Percentiles rank a stretch among this genome's conserved stretches.
These are phyloP conservation scores for Drosophila tani DNA, from an alignment of 1,140 invertebrate genomes.

Conservation along the genomic window DNA sequence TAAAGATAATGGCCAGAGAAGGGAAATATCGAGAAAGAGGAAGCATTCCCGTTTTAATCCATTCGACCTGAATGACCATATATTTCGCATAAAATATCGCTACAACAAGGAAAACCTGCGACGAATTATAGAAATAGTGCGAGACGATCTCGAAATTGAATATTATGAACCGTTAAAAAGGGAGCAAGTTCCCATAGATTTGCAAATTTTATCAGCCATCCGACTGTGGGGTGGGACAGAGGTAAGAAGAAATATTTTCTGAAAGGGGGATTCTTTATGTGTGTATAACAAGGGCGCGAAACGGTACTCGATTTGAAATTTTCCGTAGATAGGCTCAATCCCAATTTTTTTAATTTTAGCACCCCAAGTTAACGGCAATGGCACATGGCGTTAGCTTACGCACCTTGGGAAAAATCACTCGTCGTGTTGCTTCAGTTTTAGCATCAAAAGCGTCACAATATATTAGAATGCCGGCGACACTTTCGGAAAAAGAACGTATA, in stretches of 20 bases:
- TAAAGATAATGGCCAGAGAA: background rate
- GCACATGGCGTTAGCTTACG: conserved; percentile 63
- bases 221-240: conserved; percentile 71
- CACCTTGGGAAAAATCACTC: conserved; percentile 70
- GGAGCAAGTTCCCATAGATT: conserved; percentile 72
- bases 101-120: conserved; percentile 74
- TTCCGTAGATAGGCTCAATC: background rate
- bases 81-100: conserved; percentile 68
- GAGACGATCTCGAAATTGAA: conserved; percentile 75
- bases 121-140: conserved; percentile 72
- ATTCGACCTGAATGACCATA: conserved; percentile 62
- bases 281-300: conserved; percentile 25
- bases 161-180: conserved; percentile 55
- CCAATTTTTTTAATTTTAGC: conserved; percentile 31
- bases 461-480: conserved; percentile 74
- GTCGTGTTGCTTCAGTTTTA: conserved; percentile 67
- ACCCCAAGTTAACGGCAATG: conserved; percentile 65
- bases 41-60: conserved; percentile 63
- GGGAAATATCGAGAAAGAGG: conserved; percentile 12
- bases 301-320: conserved; percentile 1
- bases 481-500: conserved; percentile 73
- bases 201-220: conserved; percentile 71
- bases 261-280: conserved; percentile 2
- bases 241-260: conserved; percentile 44
- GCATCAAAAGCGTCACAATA: conserved; percentile 73